Base-by-base conservation (phyloP, 2,888 invertebrate genomes). In the Acrobasis suavella region DNA sequence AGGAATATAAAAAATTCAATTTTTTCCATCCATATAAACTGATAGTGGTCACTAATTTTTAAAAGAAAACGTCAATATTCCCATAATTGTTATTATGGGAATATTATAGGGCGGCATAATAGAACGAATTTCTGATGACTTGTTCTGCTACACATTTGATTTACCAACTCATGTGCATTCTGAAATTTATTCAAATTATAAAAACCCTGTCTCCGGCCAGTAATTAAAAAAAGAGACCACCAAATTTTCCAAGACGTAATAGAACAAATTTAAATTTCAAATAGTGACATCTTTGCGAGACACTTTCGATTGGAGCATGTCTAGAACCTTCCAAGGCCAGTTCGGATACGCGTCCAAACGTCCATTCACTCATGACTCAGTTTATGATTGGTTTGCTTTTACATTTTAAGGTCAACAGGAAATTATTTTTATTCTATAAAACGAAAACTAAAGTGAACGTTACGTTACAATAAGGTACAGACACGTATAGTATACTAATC, bases 381-480 rank as follows among this genome's bases (percentile, higher is more conserved):
- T 63, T 68, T 64, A 62, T 63, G 64, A 64, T 50, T n/a, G 38
- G 46, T 51, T 65, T 62, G 64, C 68, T 64, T 67, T 66, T 65
- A 65, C 67, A 42, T 38, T n/a, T 59, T 64, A 71, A 73, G 73
- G 71, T 63, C 74, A 73, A 62, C 74, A 72, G 73, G 74, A 74
- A 73, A 66, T 60, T 56, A 38, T 63, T 52, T 64, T 22, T 55
- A 59, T 56, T 65, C 65, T 58, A 61, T 54, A 52, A 32, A 32
- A 42, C 39, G 14, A 56, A 15, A 54, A 37, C n/a, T 16, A 22
- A 49, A 49, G 46, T 46, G 22, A 49, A 58, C 46, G 49, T 49
- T 16, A 9, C n/a, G 46, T n/a, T 55, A 55, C n/a, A n/a, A n/a
- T 15, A 37, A 14, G 50, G 12, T 14, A 46, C 46, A 46, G 6